Evolutionary conservation across 2,888 invertebrate species (phyloP).

Genomic region (Sialis fuliginosa): DNA sequence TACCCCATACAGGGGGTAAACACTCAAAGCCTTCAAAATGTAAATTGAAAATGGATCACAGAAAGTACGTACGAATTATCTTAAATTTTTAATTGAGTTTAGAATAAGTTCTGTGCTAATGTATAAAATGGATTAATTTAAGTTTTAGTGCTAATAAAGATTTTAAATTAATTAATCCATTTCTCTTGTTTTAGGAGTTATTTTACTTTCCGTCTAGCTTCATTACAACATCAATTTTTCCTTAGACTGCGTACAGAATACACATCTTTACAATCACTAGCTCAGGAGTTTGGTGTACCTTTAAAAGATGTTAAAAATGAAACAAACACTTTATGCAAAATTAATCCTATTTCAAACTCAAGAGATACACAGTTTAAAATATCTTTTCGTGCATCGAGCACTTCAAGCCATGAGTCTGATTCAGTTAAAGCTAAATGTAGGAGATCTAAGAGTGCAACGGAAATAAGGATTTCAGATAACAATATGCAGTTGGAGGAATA

Average conservation of each 20-base stretch:
- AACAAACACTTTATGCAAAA: constrained; percentile 23
- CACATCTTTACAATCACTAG: constrained; percentile 44
- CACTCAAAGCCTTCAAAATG: constrained; percentile 42
- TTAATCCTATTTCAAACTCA: constrained; percentile 20
- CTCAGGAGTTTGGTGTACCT: constrained; percentile 39
- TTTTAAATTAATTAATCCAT: background rate
- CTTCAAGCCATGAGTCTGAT: constrained; percentile 9
- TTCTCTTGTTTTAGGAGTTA: constrained; percentile 36
- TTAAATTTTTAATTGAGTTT: too few species aligned
- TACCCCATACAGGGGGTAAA: constrained; percentile 30
- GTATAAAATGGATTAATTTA: too few species aligned
- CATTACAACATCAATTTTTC: constrained; percentile 62
- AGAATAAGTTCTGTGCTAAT: too few species aligned
- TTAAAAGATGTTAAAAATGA: constrained; percentile 29
- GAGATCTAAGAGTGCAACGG: constrained; percentile 32
- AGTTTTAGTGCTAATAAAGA: too few species aligned
- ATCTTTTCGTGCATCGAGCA: constrained; percentile 19
- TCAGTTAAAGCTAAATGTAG: constrained; percentile 11
- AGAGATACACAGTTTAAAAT: constrained; percentile 22
- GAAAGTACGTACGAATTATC: constrained; percentile 33
- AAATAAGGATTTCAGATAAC: constrained; percentile 25
- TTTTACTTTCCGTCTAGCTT: constrained; percentile 58
- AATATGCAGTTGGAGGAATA: constrained; percentile 34
- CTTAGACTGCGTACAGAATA: constrained; percentile 53
- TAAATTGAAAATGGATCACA: constrained; percentile 54